Evolutionary conservation across 2,797 vertebrate genomes (phyloP), one percentile per base, ranked within the genome.

Genomic region (Morelia viridis): DNA sequence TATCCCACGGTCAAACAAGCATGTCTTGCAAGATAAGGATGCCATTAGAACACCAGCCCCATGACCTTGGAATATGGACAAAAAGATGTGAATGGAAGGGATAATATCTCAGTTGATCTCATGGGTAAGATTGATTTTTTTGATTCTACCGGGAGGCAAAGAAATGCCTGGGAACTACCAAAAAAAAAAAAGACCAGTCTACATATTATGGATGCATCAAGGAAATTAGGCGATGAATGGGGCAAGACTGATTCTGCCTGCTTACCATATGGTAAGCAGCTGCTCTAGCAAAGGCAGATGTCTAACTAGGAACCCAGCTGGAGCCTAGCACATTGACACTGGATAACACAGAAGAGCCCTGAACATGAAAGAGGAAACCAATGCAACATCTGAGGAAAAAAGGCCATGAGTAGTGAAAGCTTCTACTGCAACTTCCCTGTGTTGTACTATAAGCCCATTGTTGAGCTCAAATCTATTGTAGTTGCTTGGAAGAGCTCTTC

Each of bases 1-100:
- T 90, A 57, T 90, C 89, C 89, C 89, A 90, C 89, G 68, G 68
- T 58, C 57, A 90, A 17, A 24, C 68, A 58, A 41, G 26, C 35
- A 46, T 46, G 89, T 46, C 58, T 80, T 90, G 56, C 58, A 57
- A 90, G 68, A 90, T 90, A 90, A 90, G 68, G 56, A 60, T 80
- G 89, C 56, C 68, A 41, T 58, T 60, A 41, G 57, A 80, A 90
- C 56, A 31, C 56, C 53, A 60, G 10, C 31, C 87, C 46, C 28
- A 31, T 50, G 41, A 89, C n/a, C 24, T 80, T 90, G 89, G 89
- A 90, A 61, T 83, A 41, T 28, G 68, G 60, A 80, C 22, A 90
- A 35, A 83, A 90, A 61, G 53, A 35, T 35, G 65, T 90, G 22
- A 68, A 26, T 90, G 89, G 31, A 28, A 26, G 26, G 68, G 68